Percentiles rank a stretch among this genome's conserved stretches.
phyloP scores from a whole-genome alignment of 35 echinoderm and acorn worm species.

The Apostichopus parvimensis region DNA sequence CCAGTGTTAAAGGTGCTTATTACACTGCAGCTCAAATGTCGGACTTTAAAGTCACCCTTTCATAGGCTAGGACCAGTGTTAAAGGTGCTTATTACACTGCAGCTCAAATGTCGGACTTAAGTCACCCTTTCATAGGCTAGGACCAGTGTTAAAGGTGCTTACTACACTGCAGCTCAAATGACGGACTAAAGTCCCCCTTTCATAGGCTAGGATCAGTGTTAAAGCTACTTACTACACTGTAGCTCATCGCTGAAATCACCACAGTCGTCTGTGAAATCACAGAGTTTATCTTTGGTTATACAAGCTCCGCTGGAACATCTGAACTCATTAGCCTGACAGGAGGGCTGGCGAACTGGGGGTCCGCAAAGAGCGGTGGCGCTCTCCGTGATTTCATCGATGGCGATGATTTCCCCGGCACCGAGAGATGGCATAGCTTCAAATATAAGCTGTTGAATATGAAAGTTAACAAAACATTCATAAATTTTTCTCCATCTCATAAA shows the following conservation, averaged over 20 bases:
- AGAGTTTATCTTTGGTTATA: slow-evolving; percentile 29
- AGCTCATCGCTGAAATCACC: slow-evolving; percentile 70
- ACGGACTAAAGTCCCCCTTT: too few relatives aligned
- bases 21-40: slow-evolving; percentile 62
- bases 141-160: slow-evolving; percentile 8
- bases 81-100: too few relatives aligned
- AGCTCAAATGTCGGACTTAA: too few relatives aligned
- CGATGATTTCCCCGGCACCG: slow-evolving; percentile 29
- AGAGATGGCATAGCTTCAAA: slow-evolving; percentile 48
- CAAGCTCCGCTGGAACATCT: slow-evolving; percentile 59
- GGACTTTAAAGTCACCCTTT: too few relatives aligned
- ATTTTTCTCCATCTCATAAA: background rate
- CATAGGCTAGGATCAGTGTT: background rate
- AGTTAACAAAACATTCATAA: background rate
- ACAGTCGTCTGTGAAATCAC: slow-evolving; percentile 71
- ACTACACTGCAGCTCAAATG: too few relatives aligned
- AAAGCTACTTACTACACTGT: slow-evolving; percentile 61
- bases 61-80: too few relatives aligned
- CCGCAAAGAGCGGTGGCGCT: slow-evolving; percentile 5
- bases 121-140: too few relatives aligned
- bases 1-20: slow-evolving; percentile 19
- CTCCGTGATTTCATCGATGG: slow-evolving; percentile 50
- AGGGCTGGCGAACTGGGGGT: slow-evolving; percentile 18
- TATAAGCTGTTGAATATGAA: background rate
- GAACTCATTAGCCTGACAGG: slow-evolving; percentile 26